Conservation (phyloP, 2,113 vertebrate genomes). For the Hucho hucho region DNA sequence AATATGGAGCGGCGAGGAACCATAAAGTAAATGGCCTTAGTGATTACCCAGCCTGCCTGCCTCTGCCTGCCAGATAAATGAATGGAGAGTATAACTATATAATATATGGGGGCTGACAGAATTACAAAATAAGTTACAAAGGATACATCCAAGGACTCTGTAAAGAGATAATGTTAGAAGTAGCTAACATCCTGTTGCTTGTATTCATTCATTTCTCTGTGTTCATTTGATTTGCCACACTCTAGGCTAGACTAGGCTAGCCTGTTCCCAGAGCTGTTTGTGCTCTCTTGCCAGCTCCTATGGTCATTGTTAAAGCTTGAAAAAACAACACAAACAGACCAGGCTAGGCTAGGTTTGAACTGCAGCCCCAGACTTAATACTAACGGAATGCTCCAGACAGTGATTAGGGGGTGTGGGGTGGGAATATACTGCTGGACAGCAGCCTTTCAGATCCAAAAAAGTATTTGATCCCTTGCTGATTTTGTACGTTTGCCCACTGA, state of each 20-base stretch:
- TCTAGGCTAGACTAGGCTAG: background rate
- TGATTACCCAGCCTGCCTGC: background rate
- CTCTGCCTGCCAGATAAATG: background rate
- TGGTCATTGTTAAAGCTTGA: too few species aligned
- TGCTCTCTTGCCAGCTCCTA: too few species aligned
- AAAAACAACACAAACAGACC: too few species aligned
- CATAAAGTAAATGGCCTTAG: background rate
- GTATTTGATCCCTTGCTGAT: too few species aligned
- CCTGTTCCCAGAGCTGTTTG: too few species aligned
- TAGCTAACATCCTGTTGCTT: background rate
- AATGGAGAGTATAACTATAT: too few species aligned
- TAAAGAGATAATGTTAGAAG: background rate
- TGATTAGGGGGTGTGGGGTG: background rate
- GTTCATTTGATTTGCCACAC: background rate
- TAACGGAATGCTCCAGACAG: background rate
- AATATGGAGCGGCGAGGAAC: background rate
- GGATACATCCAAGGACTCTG: conserved; percentile 1
- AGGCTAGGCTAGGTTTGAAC: too few species aligned
- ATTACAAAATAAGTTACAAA: background rate
- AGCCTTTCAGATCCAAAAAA: background rate
- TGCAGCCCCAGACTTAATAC: background rate
- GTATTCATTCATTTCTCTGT: background rate
- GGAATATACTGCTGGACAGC: background rate
- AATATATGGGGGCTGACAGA: too few species aligned
- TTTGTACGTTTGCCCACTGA: too few species aligned